phyloP scores from a whole-genome alignment of 2,888 invertebrate species.

The Cryptus armator region DNA sequence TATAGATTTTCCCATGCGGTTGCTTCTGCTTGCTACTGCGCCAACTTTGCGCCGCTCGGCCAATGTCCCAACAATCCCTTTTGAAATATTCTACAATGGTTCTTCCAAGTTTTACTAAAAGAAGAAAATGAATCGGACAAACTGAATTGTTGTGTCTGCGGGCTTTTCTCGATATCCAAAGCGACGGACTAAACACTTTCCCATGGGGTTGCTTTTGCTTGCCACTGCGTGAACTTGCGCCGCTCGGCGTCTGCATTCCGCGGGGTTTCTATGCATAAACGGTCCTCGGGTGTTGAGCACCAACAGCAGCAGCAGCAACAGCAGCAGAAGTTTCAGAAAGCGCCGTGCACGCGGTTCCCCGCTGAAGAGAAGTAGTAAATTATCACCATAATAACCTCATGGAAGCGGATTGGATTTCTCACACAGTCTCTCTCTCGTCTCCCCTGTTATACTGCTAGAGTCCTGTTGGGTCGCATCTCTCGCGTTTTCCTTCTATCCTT shows the following conservation, averaged over 20 bases:
- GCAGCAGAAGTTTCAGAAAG: slow-evolving; percentile 47
- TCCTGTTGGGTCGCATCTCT: slow-evolving; percentile 43
- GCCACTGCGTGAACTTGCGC: slow-evolving; percentile 48
- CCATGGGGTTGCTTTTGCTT: slow-evolving; percentile 71
- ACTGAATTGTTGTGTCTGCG: too few relatives aligned
- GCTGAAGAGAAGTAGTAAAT: slow-evolving; percentile 79
- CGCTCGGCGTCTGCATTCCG: slow-evolving; percentile 65
- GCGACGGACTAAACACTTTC: slow-evolving; percentile 72
- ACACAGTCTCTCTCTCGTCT: slow-evolving; percentile 75
- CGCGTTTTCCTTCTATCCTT: slow-evolving; percentile 58
- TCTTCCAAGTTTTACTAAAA: too few relatives aligned
- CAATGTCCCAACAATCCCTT: too few relatives aligned
- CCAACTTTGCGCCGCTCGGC: too few relatives aligned
- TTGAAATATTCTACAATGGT: too few relatives aligned
- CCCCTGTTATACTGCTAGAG: slow-evolving; percentile 37
- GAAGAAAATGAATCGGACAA: too few relatives aligned
- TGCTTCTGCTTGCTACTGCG: too few relatives aligned
- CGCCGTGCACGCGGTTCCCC: slow-evolving; percentile 73
- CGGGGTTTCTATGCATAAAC: slow-evolving; percentile 66
- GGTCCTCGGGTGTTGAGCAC: slow-evolving; percentile 58
- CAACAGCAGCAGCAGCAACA: slow-evolving; percentile 49
- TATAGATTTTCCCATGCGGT: too few relatives aligned
- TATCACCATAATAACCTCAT: slow-evolving; percentile 83
- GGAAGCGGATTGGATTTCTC: slow-evolving; percentile 83
- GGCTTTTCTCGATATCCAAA: slow-evolving; percentile 14